Evolutionary conservation across 2,113 vertebrate genomes (phyloP), one percentile per base, ranked within the genome.

Genomic region (Girardinichthys multiradiatus): DNA sequence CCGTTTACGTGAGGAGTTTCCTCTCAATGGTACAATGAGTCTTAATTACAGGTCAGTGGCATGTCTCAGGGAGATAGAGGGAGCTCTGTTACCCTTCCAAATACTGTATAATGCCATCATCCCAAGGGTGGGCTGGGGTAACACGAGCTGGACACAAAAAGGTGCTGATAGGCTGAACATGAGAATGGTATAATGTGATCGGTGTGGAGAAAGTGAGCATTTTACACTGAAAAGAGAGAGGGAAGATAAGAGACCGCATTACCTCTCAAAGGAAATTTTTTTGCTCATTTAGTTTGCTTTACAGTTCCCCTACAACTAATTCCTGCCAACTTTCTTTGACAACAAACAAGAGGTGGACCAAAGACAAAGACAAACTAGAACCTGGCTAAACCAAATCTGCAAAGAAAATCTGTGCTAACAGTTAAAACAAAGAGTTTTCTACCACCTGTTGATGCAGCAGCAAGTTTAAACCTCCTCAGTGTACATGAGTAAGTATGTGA

Each of bases 41-140:
- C 91, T 92, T 91, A 91, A 92, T 92, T 90, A 92, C 91, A 91
- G 92, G 90, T 92, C 92, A 92, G 91, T 86, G 84, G 91, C 86
- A 90, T 88, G 90, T 88, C 86, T 91, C 80, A 74, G 81, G 86
- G 82, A 92, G 91, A 92, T 92, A 92, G 90, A 90, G 86, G 85
- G 80, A 90, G 91, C 89, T 87, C 91, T 93, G 91, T 92, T 92
- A 89, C 83, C 82, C 80, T 83, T 92, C 90, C 90, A 90, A 89
- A 92, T 91, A 90, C 92, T 90, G 88, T 90, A 92, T 89, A 93
- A 92, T 87, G 87, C 88, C 88, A 91, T 92, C 90, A 90, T 92
- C 87, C 89, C 92, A 83, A 87, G 89, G 90, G 91, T 89, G 89
- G 89, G 83, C 86, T 87, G 87, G 77, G 74, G 90, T 91, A 91